Evolutionary conservation across 2,888 invertebrate genomes (phyloP), one percentile per base, ranked within the genome.

Genomic region (Eupithecia pulchellata): DNA sequence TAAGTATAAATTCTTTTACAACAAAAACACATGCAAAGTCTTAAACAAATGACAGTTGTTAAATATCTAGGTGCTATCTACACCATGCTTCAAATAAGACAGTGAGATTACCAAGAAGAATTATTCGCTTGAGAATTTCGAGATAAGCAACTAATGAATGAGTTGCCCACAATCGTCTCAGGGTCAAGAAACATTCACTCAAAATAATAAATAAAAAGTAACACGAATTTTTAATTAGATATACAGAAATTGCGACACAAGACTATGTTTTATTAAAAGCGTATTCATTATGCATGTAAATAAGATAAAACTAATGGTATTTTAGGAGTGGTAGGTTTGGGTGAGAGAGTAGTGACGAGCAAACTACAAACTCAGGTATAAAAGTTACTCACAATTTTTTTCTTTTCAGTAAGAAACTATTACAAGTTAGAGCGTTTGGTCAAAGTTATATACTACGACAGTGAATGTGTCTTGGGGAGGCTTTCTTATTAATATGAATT

Each of bases 301-400:
- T 81, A 78, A 79, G 82, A 83, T 85, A 84, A 81, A 79, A 78
- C 79, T 82, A 83, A 84, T 82, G 79, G 79, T 75, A 79, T 74
- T 74, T 79, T 79, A 78, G 76, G 72, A 67, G 71, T 63, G 68
- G 67, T 79, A 77, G 78, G 77, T 64, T 73, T 60, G 27, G 25
- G 62, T 39, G 27, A 6, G 3, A 29, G 67, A 69, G 73, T 69
- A 67, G 20, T 67, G 61, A 27, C 13, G 32, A 58, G 32, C 29
- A 34, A 63, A 25, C 66, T 72, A 66, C 11, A 11, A 13, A 13
- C 20, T 9, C 0, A 47, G n/a, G 42, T n/a, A n/a, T 6, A n/a
- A 4, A 42, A 42, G 1, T 20, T 47, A 42, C 4, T n/a, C 4
- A 20, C 8, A 47, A 47, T 9, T n/a, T 8, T 20, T 9, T 47